Conservation (phyloP, 2,113 vertebrate species). For the Pundamilia nyererei region DNA sequence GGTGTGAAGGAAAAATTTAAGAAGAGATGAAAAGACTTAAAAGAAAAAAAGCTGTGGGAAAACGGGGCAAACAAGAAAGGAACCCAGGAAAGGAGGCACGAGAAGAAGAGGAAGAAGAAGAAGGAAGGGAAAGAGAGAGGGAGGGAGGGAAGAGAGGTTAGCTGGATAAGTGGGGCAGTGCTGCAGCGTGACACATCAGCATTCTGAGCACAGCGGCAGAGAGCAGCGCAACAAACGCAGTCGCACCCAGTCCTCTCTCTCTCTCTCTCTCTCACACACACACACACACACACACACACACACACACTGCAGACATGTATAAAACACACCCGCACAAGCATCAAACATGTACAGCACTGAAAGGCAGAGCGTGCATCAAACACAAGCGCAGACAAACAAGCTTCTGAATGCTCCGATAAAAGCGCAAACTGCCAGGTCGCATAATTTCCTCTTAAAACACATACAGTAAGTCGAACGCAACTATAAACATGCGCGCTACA, state of each 20-base stretch:
- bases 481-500: not conserved
- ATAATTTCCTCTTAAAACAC: not conserved
- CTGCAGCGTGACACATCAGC: slow-evolving; percentile 79
- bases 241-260: slow-evolving; percentile 17
- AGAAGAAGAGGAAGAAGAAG: not conserved
- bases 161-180: slow-evolving; percentile 74
- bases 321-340: not conserved
- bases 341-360: not conserved
- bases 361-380: not conserved
- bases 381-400: not conserved
- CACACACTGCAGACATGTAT: not conserved
- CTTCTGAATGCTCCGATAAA: not conserved
- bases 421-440: not conserved
- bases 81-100: not conserved
- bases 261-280: not conserved
- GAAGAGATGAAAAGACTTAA: not conserved
- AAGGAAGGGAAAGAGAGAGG: not conserved
- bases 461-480: not conserved
- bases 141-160: slow-evolving; percentile 58
- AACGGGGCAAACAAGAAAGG: not conserved
- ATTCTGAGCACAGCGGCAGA: slow-evolving; percentile 69
- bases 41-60: not conserved
- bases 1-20: not conserved
- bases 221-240: slow-evolving; percentile 53
- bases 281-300: not conserved